phyloP scores from a whole-genome alignment of 2,888 invertebrate genomes.

The Neelides folsomi region DNA sequence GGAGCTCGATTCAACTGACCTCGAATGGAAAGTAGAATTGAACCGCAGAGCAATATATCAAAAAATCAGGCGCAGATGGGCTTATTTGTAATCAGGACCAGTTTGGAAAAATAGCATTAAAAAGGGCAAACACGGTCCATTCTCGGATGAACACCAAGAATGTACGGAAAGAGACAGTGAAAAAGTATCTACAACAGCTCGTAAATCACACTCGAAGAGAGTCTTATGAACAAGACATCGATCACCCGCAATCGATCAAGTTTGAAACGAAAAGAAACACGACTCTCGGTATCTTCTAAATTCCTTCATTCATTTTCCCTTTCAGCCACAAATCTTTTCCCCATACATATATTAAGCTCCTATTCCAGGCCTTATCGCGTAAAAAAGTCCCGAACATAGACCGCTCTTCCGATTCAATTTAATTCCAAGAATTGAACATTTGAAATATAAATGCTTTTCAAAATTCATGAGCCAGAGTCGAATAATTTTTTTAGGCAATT shows the following conservation, averaged over 20 bases:
- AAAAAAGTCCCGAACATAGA: no score
- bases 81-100: slow-evolving; percentile 34
- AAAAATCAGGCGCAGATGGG: slow-evolving; percentile 33
- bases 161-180: slow-evolving; percentile 31
- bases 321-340: no score
- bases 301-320: no score
- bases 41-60: slow-evolving; percentile 31
- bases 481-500: no score
- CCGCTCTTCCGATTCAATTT: no score
- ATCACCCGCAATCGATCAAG: slow-evolving; percentile 34
- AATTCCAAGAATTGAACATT: no score
- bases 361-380: no score
- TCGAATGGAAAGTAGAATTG: not conserved
- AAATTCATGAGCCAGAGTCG: no score
- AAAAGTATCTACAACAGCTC: slow-evolving; percentile 34
- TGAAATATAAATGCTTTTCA: no score
- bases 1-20: not conserved
- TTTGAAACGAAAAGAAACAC: slow-evolving; percentile 1
- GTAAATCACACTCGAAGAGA: slow-evolving; percentile 34
- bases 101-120: slow-evolving; percentile 32
- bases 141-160: slow-evolving; percentile 17
- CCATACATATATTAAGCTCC: no score
- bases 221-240: slow-evolving; percentile 34
- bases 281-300: slow-evolving; percentile 3
- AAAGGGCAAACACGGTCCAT: slow-evolving; percentile 25